Base-by-base conservation (phyloP, 2,888 invertebrate genomes). In the Copidosoma aretas region DNA sequence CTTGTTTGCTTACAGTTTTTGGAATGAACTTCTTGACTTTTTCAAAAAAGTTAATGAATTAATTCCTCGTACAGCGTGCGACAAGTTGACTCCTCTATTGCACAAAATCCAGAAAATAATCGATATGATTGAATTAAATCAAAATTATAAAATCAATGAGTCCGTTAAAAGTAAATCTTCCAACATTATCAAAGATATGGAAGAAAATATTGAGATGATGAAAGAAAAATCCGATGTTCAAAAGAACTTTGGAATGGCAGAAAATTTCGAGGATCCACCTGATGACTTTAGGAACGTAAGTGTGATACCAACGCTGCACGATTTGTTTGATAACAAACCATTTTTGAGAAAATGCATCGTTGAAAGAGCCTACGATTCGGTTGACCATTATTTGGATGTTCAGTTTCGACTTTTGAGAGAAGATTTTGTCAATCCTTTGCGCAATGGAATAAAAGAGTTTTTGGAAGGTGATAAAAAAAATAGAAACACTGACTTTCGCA, bases 391-490 rank as follows among this genome's bases (percentile, higher is more conserved):
- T n/a, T 32, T 64, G 2, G 64, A 64, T 25, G 57, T 64, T 25
- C 64, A 64, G 49, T 64, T 64, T 32, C 64, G 64, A 49, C 57
- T 64, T 10, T 32, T 64, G 15, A 24, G 64, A 54, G 64, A 64
- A 64, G 64, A 64, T 49, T 64, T 64, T 49, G n/a, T 64, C 10
- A 22, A n/a, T 14, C 64, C 64, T 57, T 10, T 64, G 21, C 39
- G 64, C 21, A 64, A 17, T 10, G 64, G 57, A 19, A 15, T 64
- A 25, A n/a, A 46, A 3, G 49, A 64, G 49, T 64, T 52, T 57
- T 25, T 56, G 12, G 1, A 22, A 21, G 41, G 22, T 39, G 10
- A n/a, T 10, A 5, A 65, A 19, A 54, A 60, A 49, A 12, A 46
- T 25, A 41, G 39, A 15, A 66, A 59, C 41, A 41, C 19, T 21